A percentile compares a stretch with the other conserved stretches of the same genome.
These are phyloP conservation scores for Contarinia nasturtii DNA, from an alignment of 1,140 invertebrate species.

Conservation along the genomic window DNA sequence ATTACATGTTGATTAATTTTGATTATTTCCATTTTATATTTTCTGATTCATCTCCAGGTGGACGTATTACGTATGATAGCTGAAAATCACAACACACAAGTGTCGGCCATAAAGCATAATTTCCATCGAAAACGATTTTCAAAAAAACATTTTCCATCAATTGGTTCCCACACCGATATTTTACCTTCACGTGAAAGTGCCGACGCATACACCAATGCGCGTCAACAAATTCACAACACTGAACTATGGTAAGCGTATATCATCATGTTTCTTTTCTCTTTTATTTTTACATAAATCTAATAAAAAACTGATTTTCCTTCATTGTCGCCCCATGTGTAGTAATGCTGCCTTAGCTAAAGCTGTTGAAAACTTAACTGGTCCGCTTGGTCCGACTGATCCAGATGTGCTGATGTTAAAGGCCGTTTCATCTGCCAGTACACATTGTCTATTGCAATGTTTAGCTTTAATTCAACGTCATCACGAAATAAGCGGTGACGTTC, in stretches of 20 bases:
- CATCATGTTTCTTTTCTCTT: neutral
- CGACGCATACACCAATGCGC: constrained; percentile 38
- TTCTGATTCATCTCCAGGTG: too few relatives aligned
- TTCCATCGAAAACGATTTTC: too few relatives aligned
- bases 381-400: constrained; percentile 38
- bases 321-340: constrained; percentile 11
- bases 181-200: constrained; percentile 39
- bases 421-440: constrained; percentile 41
- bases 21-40: too few relatives aligned
- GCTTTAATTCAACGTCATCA: constrained; percentile 37
- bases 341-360: constrained; percentile 37
- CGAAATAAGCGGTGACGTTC: constrained; percentile 14
- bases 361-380: constrained; percentile 35
- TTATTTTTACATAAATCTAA: neutral
- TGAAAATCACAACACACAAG: constrained; percentile 35
- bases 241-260: constrained; percentile 30
- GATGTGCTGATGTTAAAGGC: constrained; percentile 42
- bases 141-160: too few relatives aligned
- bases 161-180: too few relatives aligned
- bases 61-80: constrained; percentile 70
- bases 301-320: neutral
- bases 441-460: constrained; percentile 41
- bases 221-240: constrained; percentile 38
- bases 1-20: too few relatives aligned
- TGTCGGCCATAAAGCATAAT: too few relatives aligned